Evolutionary conservation across 2,888 invertebrate genomes (phyloP).

Genomic region (Amblyjoppa proteus): DNA sequence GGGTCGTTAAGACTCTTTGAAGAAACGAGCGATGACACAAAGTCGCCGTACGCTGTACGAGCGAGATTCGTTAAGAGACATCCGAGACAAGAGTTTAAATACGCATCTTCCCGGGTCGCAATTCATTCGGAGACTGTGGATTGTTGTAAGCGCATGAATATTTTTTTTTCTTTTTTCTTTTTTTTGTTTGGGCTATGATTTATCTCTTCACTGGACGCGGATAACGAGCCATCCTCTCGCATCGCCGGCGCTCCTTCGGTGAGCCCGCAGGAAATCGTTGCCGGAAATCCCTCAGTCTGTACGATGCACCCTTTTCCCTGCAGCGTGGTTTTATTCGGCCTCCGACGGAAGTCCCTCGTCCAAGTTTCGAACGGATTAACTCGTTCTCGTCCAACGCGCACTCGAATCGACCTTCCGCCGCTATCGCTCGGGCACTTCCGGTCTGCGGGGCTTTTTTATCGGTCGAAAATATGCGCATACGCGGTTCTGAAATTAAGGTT

Average conservation of each 20-base stretch:
- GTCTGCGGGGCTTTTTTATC: constrained; percentile 40
- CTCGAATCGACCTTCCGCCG: constrained; percentile 42
- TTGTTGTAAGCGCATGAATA: not conserved
- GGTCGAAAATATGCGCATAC: not conserved
- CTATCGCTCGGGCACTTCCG: constrained; percentile 58
- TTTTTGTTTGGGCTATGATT: constrained; percentile 1
- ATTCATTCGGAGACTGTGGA: constrained; percentile 14
- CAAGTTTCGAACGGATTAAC: constrained; percentile 56
- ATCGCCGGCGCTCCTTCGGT: not conserved
- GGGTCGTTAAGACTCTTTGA: constrained; percentile 36
- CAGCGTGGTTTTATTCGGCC: not conserved
- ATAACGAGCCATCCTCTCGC: not conserved
- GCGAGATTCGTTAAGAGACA: constrained; percentile 15
- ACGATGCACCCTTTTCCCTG: not conserved
- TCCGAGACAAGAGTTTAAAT: constrained; percentile 19
- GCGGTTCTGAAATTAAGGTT: not conserved
- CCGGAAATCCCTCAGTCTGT: not conserved
- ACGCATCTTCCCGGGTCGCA: constrained; percentile 23
- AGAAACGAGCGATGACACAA: constrained; percentile 43
- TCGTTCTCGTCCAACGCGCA: constrained; percentile 15
- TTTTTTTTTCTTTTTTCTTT: not conserved
- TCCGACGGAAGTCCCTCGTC: constrained; percentile 46
- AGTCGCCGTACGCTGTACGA: constrained; percentile 1
- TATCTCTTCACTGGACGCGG: not conserved
- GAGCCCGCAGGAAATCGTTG: not conserved